phyloP scores from a whole-genome alignment of 2,113 vertebrate species.

The Halichoeres trimaculatus region DNA sequence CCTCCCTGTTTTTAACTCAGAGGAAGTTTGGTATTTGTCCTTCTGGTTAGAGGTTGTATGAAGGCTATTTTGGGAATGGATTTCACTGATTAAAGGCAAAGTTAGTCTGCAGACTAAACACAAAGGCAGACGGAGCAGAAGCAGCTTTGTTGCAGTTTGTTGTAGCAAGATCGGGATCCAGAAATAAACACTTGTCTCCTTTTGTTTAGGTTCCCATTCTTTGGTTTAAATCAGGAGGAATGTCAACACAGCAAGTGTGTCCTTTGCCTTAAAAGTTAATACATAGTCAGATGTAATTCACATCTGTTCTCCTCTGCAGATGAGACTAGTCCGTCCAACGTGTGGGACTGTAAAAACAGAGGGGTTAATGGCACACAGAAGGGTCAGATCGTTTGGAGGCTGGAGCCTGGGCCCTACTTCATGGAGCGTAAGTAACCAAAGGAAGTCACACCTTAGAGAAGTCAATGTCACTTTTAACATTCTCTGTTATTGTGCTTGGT shows the following conservation, averaged over 20 bases:
- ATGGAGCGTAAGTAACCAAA: constrained; percentile 93
- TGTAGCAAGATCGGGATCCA: constrained; percentile 1
- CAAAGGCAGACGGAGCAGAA: constrained; percentile 14
- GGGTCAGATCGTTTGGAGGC: constrained; percentile 97
- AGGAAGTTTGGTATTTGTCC: constrained; percentile 70
- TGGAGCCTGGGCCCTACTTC: constrained; percentile 97
- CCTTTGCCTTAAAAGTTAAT: background rate
- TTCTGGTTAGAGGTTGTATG: constrained; percentile 64
- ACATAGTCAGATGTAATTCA: background rate
- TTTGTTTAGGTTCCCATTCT: constrained; percentile 20
- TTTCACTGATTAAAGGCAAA: constrained; percentile 69
- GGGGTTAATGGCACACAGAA: constrained; percentile 97
- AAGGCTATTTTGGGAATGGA: constrained; percentile 63
- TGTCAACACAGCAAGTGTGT: background rate
- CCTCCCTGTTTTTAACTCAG: constrained; percentile 53
- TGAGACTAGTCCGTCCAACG: constrained; percentile 96
- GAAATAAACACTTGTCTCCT: background rate
- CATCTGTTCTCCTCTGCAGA: constrained; percentile 79
- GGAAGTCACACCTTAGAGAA: background rate
- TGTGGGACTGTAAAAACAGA: constrained; percentile 99
- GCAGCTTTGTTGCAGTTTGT: constrained; percentile 17
- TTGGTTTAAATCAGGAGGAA: constrained; percentile 15
- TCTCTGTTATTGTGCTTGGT: no score
- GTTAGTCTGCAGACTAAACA: constrained; percentile 58
- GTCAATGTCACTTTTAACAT: no score